Percentiles rank a stretch among this genome's conserved stretches.
Evolutionary conservation across 37 sponge, comb jelly and placozoan genomes (phyloP).

Genomic region (Theonella swinhoei): DNA sequence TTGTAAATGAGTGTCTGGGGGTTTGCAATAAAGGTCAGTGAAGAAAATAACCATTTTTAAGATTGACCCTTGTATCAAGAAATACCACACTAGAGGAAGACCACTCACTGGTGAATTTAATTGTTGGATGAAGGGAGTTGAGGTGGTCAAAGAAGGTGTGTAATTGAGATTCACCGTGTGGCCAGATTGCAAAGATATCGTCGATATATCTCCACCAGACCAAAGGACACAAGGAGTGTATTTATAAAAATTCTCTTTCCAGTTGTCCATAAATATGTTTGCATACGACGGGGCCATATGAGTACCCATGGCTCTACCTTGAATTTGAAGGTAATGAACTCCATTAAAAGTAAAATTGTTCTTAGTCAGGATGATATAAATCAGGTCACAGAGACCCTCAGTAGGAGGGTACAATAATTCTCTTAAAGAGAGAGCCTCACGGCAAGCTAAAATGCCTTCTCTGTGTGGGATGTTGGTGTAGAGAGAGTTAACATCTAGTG

Average conservation of each 20-base stretch:
- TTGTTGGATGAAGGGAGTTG: constrained; percentile 30
- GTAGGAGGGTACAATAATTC: neutral
- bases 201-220: too few species aligned
- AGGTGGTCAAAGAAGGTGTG: neutral
- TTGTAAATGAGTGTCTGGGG: constrained; percentile 5
- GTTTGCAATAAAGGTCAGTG: constrained; percentile 9
- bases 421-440: neutral
- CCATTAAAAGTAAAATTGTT: too few species aligned
- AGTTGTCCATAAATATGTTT: constrained; percentile 47
- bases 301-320: too few species aligned
- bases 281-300: too few species aligned
- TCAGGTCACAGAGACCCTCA: neutral
- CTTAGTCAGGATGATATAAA: constrained; percentile 9
- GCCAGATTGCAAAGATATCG: constrained; percentile 25
- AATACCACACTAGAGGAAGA: neutral
- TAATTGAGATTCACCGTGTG: neutral
- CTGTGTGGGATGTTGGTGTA: constrained; percentile 33
- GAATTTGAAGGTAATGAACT: too few species aligned
- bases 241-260: too few species aligned
- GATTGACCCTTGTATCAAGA: constrained; percentile 8
- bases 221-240: too few species aligned
- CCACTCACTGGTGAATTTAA: constrained; percentile 22
- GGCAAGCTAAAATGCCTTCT: constrained; percentile 20
- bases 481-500: constrained; percentile 18
- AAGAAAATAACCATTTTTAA: neutral